Percentiles rank a stretch among this genome's conserved stretches.
These are phyloP conservation scores for Thymelicus sylvestris DNA, from an alignment of 2,888 invertebrate species.

Conservation along the genomic window DNA sequence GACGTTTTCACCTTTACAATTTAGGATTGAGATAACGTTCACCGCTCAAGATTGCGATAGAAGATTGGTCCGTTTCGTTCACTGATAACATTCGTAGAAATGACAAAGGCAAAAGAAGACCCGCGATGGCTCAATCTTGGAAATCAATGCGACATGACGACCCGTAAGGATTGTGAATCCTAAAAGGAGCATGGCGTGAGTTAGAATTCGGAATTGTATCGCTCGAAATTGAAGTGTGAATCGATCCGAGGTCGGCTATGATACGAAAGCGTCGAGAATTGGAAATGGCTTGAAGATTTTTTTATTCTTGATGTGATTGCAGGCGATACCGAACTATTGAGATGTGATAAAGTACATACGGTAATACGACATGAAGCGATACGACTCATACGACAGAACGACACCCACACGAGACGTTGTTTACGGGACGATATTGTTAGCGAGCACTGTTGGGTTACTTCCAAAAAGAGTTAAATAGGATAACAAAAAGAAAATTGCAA, in stretches of 20 bases:
- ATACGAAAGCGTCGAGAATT: conserved; percentile 37
- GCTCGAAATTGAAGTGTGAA: conserved; percentile 41
- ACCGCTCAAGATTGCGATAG: conserved; percentile 14
- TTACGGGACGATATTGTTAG: not conserved
- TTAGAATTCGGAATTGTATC: conserved; percentile 32
- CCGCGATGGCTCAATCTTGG: conserved; percentile 23
- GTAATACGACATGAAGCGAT: conserved; percentile 13
- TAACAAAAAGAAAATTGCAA: conserved; percentile 32
- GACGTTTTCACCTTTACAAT: not conserved
- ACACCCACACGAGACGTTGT: not conserved
- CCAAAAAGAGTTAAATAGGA: conserved; percentile 28
- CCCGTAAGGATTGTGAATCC: conserved; percentile 19
- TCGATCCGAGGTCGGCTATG: conserved; percentile 44
- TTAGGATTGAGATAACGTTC: conserved; percentile 6
- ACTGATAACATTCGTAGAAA: conserved; percentile 14
- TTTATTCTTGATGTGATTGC: conserved; percentile 41
- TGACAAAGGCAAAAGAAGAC: conserved; percentile 6
- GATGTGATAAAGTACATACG: conserved; percentile 29
- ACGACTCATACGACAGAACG: not conserved
- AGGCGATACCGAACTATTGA: conserved; percentile 16
- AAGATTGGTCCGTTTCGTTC: conserved; percentile 1
- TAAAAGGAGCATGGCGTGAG: conserved; percentile 16
- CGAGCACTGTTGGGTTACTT: conserved; percentile 1
- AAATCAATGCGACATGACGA: conserved; percentile 22
- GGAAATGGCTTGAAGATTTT: conserved; percentile 41